Percentiles rank a stretch among this genome's conserved stretches.
Evolutionary conservation across 1,140 invertebrate species (phyloP).

Genomic region (Solenopsis fugax): DNA sequence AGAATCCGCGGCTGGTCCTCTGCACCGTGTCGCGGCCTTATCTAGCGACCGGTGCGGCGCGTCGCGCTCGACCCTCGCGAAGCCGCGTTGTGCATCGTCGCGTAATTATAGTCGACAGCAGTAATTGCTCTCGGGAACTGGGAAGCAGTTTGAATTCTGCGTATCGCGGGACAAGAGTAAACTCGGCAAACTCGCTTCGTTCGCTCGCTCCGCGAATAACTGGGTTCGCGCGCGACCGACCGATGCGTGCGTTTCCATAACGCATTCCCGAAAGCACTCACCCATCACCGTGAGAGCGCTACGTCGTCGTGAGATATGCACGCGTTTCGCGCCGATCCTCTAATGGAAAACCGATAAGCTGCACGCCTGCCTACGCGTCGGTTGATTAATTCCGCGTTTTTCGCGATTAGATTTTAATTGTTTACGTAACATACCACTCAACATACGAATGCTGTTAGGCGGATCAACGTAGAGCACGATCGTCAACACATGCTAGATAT

Average conservation of each 20-base stretch:
- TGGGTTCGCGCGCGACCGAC: not conserved
- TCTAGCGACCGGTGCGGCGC: conserved; percentile 58
- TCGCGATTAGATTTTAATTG: conserved; percentile 13
- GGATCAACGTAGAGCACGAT: not conserved
- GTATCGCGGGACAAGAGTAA: conserved; percentile 58
- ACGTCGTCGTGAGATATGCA: not conserved
- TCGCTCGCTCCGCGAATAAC: conserved; percentile 3
- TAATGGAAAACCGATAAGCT: conserved; percentile 46
- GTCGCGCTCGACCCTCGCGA: conserved; percentile 46
- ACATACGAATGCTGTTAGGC: not conserved
- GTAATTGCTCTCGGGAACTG: conserved; percentile 76
- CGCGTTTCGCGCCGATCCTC: not conserved
- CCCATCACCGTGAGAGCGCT: not conserved
- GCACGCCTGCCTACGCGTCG: not conserved
- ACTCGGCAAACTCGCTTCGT: conserved; percentile 63
- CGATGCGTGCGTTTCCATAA: conserved; percentile 56
- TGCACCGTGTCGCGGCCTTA: conserved; percentile 58
- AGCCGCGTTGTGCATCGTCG: conserved; percentile 58
- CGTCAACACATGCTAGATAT: not conserved
- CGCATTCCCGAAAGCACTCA: conserved; percentile 48
- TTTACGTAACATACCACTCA: not conserved
- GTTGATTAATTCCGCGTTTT: conserved; percentile 22
- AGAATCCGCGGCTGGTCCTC: not conserved
- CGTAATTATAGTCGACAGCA: conserved; percentile 70
- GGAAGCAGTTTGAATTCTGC: conserved; percentile 70